These are phyloP conservation scores for Eudyptes chrysolophus DNA, from an alignment of 2,113 vertebrate species.

Conservation along the genomic window DNA sequence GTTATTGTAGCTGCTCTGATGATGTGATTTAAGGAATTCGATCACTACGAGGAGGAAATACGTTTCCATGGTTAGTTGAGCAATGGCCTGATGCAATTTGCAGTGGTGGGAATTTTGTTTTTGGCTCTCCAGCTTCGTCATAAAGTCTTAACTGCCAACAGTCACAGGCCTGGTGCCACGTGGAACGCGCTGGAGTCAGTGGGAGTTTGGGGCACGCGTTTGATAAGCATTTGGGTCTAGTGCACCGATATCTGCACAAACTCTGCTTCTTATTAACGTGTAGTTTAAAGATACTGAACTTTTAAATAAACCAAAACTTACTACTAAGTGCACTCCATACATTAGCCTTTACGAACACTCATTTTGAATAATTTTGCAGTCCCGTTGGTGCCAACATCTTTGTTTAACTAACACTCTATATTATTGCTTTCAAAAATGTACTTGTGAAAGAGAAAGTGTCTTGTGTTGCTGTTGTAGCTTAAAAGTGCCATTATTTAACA, in stretches of 20 bases:
- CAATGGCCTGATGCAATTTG: neutral
- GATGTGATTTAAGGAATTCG: neutral
- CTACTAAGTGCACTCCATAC: constrained; percentile 13
- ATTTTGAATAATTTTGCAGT: constrained; percentile 66
- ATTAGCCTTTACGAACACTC: constrained; percentile 53
- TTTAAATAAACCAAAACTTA: constrained; percentile 30
- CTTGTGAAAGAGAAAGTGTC: constrained; percentile 75
- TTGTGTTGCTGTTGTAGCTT: constrained; percentile 68
- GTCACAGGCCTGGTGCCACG: neutral
- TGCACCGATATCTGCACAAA: neutral
- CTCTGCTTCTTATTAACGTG: neutral
- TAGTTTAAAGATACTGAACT: neutral
- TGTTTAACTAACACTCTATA: constrained; percentile 75
- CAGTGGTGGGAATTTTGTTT: neutral
- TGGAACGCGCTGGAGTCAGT: neutral
- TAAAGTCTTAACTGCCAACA: neutral
- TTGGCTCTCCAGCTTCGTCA: neutral
- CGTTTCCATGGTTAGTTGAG: neutral
- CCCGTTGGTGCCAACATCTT: constrained; percentile 71
- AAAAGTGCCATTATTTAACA: constrained; percentile 73
- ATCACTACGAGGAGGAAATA: neutral
- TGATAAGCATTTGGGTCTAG: neutral
- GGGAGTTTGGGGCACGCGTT: neutral
- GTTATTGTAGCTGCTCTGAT: neutral
- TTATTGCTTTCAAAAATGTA: constrained; percentile 76